phyloP scores from a whole-genome alignment of 2,797 vertebrate genomes.

The Pipistrellus pygmaeus region DNA sequence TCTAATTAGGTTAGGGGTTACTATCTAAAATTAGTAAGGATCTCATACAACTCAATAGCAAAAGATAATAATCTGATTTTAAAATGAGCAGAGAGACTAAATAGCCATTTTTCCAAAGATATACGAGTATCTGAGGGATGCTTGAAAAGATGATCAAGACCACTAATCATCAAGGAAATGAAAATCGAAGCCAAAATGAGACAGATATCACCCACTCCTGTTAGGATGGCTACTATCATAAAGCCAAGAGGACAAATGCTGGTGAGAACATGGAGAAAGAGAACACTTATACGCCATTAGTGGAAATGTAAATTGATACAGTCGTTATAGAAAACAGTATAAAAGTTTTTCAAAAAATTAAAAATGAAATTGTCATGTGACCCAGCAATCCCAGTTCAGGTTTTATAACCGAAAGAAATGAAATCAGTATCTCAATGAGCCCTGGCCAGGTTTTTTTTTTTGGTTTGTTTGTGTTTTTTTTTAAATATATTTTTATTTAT shows the following conservation, averaged over 20 bases:
- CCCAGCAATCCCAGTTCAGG: background rate
- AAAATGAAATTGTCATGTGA: background rate
- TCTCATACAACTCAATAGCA: background rate
- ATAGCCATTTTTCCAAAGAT: background rate
- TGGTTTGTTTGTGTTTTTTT: too few species aligned
- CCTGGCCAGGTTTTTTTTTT: too few species aligned
- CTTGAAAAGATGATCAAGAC: background rate
- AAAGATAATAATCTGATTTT: background rate
- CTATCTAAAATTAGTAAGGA: background rate
- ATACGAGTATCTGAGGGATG: background rate
- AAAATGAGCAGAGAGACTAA: background rate
- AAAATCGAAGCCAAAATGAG: conserved; percentile 8
- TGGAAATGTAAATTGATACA: background rate
- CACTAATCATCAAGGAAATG: background rate
- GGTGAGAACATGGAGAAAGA: background rate
- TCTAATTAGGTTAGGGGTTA: background rate
- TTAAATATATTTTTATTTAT: too few species aligned
- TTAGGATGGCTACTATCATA: background rate
- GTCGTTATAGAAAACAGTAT: background rate
- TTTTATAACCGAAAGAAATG: background rate
- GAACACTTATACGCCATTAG: background rate
- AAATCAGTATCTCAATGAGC: background rate
- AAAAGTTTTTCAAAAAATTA: background rate
- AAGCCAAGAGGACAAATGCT: background rate
- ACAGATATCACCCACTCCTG: background rate